Evolutionary conservation across 2,797 vertebrate genomes (phyloP), one percentile per base, ranked within the genome.

Genomic region (Podarcis lilfordi): DNA sequence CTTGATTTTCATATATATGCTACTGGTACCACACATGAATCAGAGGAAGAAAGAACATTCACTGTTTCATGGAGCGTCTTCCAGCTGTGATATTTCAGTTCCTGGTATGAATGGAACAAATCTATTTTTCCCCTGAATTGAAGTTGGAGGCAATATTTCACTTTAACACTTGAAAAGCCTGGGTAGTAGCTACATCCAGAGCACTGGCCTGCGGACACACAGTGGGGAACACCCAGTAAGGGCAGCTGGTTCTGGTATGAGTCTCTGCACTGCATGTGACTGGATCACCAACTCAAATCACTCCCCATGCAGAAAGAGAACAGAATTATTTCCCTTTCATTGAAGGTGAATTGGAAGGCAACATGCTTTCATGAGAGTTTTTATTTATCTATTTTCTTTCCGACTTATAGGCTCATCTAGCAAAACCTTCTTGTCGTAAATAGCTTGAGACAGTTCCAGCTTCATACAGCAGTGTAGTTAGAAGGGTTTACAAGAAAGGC

Each of bases 21-120:
- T 55, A 21, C 3, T 8, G 68, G 40, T 77, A n/a, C 35, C 87
- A 92, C 83, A 78, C 2, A 91, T 27, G 17, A 91, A 21, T 1
- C 27, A 43, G 45, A 80, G 8, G 1, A 86, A 87, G 86, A 10
- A 1, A 2, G 3, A 1, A 80, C 17, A n/a, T 6, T 82, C 15
- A n/a, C 25, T 91, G 10, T 55, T 87, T 27, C 50, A 32, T 1
- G 32, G 64, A 81, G 80, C 45, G 19, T 1, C 85, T 40, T 2
- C 37, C 75, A 68, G 19, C 15, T 78, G 27, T 64, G 50, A 43
- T 40, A 55, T 10, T 4, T n/a, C 8, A 32, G 21, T 82, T 75
- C 86, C 74, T 84, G 32, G 88, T 92, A 81, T 77, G 21, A 76
- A 43, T 50, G 59, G 71, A 55, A 5, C 8, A 68, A 27, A 76